Evolutionary conservation across 2,797 vertebrate species (phyloP).

Genomic region (Anas acuta): DNA sequence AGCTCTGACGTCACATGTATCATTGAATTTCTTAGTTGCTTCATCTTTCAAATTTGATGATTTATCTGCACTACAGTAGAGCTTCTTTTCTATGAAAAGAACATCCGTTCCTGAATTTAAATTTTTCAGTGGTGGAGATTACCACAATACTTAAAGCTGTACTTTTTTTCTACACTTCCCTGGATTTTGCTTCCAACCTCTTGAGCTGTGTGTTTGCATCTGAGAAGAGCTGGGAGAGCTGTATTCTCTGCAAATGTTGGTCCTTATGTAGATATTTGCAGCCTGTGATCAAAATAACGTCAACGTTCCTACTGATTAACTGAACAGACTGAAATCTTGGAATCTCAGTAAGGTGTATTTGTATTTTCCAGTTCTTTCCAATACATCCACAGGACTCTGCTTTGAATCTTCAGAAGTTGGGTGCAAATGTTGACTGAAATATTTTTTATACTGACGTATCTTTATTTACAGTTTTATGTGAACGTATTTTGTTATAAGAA

Average conservation of each 20-base stretch:
- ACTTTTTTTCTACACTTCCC: not conserved
- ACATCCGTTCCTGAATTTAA: not conserved
- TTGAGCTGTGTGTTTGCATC: not conserved
- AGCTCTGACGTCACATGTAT: not conserved
- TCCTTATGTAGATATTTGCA: not conserved
- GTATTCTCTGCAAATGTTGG: not conserved
- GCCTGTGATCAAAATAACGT: not conserved
- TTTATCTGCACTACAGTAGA: not conserved
- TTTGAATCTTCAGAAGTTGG: not conserved
- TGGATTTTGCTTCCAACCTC: not conserved
- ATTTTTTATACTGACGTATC: not conserved
- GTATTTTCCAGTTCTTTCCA: not conserved
- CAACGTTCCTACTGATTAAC: not conserved
- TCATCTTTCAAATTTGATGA: not conserved
- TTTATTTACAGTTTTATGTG: not conserved
- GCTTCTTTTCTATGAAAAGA: not conserved
- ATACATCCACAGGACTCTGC: not conserved
- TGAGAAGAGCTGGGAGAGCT: not conserved
- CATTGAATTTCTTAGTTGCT: not conserved
- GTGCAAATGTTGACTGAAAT: not conserved
- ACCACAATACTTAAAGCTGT: not conserved
- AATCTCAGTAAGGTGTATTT: not conserved
- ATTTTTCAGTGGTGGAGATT: not conserved
- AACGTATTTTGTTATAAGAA: not conserved
- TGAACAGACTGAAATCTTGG: not conserved